Evolutionary conservation across 92 coral and sea anemone genomes (phyloP).

Genomic region (Meandrina meandrites): DNA sequence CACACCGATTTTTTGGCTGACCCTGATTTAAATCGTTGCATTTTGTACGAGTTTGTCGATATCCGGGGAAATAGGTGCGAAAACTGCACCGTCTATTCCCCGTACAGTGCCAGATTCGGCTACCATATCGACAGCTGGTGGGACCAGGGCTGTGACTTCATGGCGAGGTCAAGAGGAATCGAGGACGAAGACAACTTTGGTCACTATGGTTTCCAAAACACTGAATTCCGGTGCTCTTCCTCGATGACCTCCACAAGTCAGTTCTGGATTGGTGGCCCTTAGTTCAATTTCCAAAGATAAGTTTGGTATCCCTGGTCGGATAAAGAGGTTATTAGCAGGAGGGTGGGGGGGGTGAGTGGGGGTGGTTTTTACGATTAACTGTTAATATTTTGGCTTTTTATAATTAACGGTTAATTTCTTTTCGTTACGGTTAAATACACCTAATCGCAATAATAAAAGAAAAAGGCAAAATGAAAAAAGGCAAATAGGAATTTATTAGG

Average conservation of each 20-base stretch:
- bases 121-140: conserved; percentile 20
- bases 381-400: too few relatives aligned
- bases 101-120: neutral
- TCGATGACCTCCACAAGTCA: neutral
- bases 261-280: conserved; percentile 18
- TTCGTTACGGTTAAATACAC: too few relatives aligned
- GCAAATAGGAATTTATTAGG: too few relatives aligned
- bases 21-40: conserved; percentile 9
- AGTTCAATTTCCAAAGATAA: neutral
- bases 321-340: too few relatives aligned
- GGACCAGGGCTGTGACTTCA: neutral
- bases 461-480: too few relatives aligned
- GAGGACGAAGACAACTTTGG: conserved; percentile 25
- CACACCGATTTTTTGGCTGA: neutral
- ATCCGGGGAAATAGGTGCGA: conserved; percentile 13
- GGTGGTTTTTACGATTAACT: too few relatives aligned
- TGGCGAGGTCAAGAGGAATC: neutral
- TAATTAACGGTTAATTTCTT: too few relatives aligned
- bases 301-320: too few relatives aligned
- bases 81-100: conserved; percentile 1
- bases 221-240: conserved; percentile 1
- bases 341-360: too few relatives aligned
- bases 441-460: too few relatives aligned
- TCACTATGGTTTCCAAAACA: neutral
- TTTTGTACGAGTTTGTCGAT: conserved; percentile 20